Percentiles rank a stretch among this genome's conserved stretches.
Conservation (phyloP, 2,113 vertebrate species). For the Gopherus flavomarginatus region DNA sequence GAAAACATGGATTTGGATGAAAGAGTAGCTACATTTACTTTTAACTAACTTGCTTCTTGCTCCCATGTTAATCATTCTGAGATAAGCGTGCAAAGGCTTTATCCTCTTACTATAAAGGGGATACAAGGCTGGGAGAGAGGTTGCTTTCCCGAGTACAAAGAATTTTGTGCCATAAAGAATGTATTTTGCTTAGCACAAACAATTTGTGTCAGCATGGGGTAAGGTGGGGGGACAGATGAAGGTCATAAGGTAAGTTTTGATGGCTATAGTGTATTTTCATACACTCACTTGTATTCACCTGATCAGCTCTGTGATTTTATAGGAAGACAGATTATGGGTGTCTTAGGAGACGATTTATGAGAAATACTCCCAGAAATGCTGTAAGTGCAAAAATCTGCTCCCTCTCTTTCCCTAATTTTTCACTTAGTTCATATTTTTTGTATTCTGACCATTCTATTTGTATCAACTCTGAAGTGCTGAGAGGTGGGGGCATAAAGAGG, state of each 20-base stretch:
- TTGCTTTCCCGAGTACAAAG: not conserved
- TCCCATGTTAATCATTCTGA: slow-evolving; percentile 30
- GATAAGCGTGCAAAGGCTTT: slow-evolving; percentile 22
- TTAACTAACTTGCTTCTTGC: slow-evolving; percentile 34
- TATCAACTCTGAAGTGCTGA: not conserved
- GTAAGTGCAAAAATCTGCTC: not conserved
- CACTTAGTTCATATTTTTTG: not conserved
- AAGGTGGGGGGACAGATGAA: not conserved
- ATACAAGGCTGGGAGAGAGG: slow-evolving; percentile 12
- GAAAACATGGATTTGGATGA: slow-evolving; percentile 46
- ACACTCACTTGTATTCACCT: not conserved
- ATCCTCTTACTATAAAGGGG: slow-evolving; percentile 6
- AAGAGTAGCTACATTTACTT: slow-evolving; percentile 39
- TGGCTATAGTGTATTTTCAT: slow-evolving; percentile 10
- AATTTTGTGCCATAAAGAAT: slow-evolving; percentile 32
- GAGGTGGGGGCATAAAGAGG: not conserved
- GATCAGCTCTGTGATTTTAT: not conserved
- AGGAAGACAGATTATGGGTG: not conserved
- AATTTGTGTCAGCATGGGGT: not conserved
- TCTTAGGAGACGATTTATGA: not conserved
- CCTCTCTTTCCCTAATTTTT: not conserved
- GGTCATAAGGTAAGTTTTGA: slow-evolving; percentile 26
- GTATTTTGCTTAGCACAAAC: not conserved
- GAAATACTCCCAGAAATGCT: not conserved
- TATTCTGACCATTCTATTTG: not conserved